These are phyloP conservation scores for Pimephales promelas DNA, from an alignment of 2,113 vertebrate genomes.

Conservation along the genomic window DNA sequence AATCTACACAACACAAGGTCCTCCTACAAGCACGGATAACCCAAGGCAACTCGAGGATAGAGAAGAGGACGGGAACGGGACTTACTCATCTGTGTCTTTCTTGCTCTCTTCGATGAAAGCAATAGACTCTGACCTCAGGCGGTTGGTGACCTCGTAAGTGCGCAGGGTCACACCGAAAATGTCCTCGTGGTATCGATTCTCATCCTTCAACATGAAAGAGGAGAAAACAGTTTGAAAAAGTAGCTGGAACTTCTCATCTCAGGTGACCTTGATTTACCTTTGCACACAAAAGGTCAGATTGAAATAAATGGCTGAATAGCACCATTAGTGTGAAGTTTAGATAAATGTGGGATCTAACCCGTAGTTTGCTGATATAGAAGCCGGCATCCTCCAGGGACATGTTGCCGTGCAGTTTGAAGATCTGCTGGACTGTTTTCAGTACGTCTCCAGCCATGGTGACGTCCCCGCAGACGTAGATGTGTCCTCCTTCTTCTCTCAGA, in stretches of 20 bases:
- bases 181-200: slow-evolving; percentile 96
- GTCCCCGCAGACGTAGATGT: slow-evolving; percentile 96
- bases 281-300: neutral
- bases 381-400: slow-evolving; percentile 88
- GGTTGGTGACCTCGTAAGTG: slow-evolving; percentile 97
- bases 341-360: slow-evolving; percentile 74
- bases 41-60: neutral
- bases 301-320: neutral
- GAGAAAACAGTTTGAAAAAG: neutral
- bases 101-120: slow-evolving; percentile 98
- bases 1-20: slow-evolving; percentile 55
- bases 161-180: slow-evolving; percentile 98
- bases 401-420: slow-evolving; percentile 86
- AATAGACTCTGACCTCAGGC: slow-evolving; percentile 96
- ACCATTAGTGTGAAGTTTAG: neutral
- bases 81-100: slow-evolving; percentile 96
- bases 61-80: slow-evolving; percentile 26
- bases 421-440: slow-evolving; percentile 90
- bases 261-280: neutral
- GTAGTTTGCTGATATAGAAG: slow-evolving; percentile 91
- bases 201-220: slow-evolving; percentile 78
- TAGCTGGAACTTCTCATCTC: neutral
- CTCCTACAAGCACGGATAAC: slow-evolving; percentile 27
- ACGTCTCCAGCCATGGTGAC: slow-evolving; percentile 98
- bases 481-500: slow-evolving; percentile 89